Base-by-base conservation (phyloP, 2,888 invertebrate species). In the Platycnemis pennipes region DNA sequence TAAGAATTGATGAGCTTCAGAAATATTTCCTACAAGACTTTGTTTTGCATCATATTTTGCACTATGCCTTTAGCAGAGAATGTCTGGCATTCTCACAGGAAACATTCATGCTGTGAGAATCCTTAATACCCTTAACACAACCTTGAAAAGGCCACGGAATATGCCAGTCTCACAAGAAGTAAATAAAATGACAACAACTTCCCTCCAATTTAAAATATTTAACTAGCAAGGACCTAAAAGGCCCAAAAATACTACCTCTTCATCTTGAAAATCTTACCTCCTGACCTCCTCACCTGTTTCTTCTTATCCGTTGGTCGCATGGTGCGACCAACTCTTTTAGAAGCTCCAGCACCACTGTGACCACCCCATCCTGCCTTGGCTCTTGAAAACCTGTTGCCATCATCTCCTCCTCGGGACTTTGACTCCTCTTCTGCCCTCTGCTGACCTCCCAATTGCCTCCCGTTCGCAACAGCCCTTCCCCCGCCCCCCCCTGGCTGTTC, bases 221-320 rank as follows among this genome's bases (percentile, higher is more conserved):
- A n/a, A 56, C 89, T 89, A 89, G 56, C 42, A 69, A 49, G 69
- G 91, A 49, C 45, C 44, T 56, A 91, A 19, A 63, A n/a, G 26
- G 44, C 49, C 45, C 44, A 69, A 42, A 44, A 77, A 44, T 91
- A 91, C 91, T 63, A 69, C 91, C 91, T 91, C 44, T 91, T 91
- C 16, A 44, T 44, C 91, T 45, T 91, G n/a, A n/a, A 91, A 13
- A 89, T 89, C 22, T 89, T 89, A 22, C 56, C 89, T 42, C 56
- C 89, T 11, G 37, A 22, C 26, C 89, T 53, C 22, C 42, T 37
- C 42, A 37, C 89, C 89, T 89, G 89, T 56, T 89, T 89, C 89
- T 89, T 89, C 53, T 56, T 89, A 31, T n/a, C 63, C 63, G 44
- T 91, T 5, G 56, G 16, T 89, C 37, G 31, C 16, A 16, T n/a